phyloP scores from a whole-genome alignment of 2,113 vertebrate genomes.

The Synodontis membranacea region DNA sequence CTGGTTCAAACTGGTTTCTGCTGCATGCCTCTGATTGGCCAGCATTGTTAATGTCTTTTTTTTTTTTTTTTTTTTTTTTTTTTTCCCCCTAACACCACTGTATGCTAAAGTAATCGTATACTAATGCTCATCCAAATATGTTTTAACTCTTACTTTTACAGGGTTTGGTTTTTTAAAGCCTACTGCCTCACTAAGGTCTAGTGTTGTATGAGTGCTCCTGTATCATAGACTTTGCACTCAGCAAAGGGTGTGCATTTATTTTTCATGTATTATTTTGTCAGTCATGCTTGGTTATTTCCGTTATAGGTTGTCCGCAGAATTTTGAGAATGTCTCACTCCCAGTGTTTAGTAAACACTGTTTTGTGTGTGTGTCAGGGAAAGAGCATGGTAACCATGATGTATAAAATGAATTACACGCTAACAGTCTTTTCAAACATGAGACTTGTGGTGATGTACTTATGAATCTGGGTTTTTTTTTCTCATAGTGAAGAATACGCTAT shows the following conservation, averaged over 20 bases:
- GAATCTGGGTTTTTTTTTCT: background rate
- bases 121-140: background rate
- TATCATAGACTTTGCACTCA: background rate
- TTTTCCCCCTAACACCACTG: background rate
- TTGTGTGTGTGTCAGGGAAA: constrained; percentile 22
- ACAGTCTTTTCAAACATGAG: background rate
- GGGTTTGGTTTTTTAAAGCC: background rate
- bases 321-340: background rate
- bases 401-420: constrained; percentile 4
- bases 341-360: background rate
- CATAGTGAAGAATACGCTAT: background rate
- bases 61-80: no score
- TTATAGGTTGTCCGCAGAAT: constrained; percentile 1
- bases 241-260: background rate
- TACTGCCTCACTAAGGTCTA: background rate
- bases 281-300: background rate
- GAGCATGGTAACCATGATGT: background rate
- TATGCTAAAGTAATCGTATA: background rate
- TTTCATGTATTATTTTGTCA: background rate
- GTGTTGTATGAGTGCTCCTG: background rate
- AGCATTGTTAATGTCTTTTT: background rate
- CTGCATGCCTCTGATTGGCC: constrained; percentile 34
- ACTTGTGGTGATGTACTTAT: background rate
- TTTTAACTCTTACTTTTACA: background rate
- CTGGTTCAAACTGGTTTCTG: constrained; percentile 40